Evolutionary conservation across 2,113 vertebrate genomes (phyloP), one percentile per base, ranked within the genome.

Genomic region (Oenanthe melanoleuca): DNA sequence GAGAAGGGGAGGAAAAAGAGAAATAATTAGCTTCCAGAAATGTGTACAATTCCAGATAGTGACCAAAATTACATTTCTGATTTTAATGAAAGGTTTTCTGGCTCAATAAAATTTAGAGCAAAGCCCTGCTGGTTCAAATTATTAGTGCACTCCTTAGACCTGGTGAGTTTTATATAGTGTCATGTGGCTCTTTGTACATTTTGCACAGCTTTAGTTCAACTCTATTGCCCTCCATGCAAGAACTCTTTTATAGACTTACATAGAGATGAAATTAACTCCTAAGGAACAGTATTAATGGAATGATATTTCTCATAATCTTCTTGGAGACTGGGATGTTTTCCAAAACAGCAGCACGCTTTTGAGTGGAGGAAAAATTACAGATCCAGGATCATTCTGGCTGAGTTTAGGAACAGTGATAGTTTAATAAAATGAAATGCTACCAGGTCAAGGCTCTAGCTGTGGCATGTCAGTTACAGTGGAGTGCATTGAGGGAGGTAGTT

Each of bases 141-240:
- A 96, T 96, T 95, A 94, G 82, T 72, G 65, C 93, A 84, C 80
- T 92, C 86, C 73, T 92, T 88, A 81, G 92, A 94, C 94, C 86
- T 75, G 80, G 92, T 95, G 95, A 96, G 95, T 95, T 96, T 94
- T 96, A 86, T 95, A 84, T 92, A 71, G 86, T 90, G 95, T 96
- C 94, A 78, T 86, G 94, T 88, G 94, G 94, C 64, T 96, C 86
- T 96, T 88, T 91, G 86, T 90, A 92, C 92, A 90, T 92, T 97
- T 96, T 88, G 83, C 94, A 96, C 94, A 95, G 93, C 90, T 96
- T 95, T 95, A 91, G 94, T 97, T 97, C 95, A 92, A 86, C 80
- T 96, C 95, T 92, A n/a, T 93, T 95, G 96, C 91, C 93, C 86
- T 96, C 94, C 10, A 9, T 88, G 86, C 83, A 93, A 93, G 94